Conservation (phyloP, 2,888 invertebrate species). For the Zygaena filipendulae region DNA sequence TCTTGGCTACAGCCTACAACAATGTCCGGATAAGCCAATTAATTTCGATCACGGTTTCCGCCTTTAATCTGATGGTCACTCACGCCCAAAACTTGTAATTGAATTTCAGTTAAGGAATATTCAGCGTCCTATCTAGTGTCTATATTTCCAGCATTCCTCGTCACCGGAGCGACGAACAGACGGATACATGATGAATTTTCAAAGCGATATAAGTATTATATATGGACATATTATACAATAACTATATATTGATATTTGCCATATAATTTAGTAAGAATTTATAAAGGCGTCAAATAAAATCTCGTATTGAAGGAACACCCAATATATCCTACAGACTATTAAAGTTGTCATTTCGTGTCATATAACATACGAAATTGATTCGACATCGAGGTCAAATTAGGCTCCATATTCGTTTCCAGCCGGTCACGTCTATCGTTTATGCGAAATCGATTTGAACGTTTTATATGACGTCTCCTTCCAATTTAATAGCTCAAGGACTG, state of each 20-base stretch:
- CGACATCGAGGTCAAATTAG: slow-evolving; percentile 40
- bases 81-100: slow-evolving; percentile 52
- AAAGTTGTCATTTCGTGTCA: no score
- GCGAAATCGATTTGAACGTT: slow-evolving; percentile 61
- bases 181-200: no score
- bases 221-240: no score
- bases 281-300: no score
- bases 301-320: no score
- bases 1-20: slow-evolving; percentile 38
- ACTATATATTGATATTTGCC: no score
- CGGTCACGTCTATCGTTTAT: slow-evolving; percentile 64
- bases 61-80: slow-evolving; percentile 61
- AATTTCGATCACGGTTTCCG: slow-evolving; percentile 48
- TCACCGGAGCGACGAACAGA: no score
- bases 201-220: no score
- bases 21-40: slow-evolving; percentile 61
- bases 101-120: slow-evolving; percentile 45
- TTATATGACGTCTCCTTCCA: slow-evolving; percentile 62
- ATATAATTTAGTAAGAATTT: no score
- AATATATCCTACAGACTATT: no score
- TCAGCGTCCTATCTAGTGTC: slow-evolving; percentile 36
- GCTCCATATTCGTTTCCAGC: slow-evolving; percentile 35
- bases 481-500: slow-evolving; percentile 59
- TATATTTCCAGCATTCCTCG: no score
- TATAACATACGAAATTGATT: slow-evolving; percentile 26